Evolutionary conservation across 1,140 invertebrate species (phyloP).

Genomic region (Anadara kagoshimensis): DNA sequence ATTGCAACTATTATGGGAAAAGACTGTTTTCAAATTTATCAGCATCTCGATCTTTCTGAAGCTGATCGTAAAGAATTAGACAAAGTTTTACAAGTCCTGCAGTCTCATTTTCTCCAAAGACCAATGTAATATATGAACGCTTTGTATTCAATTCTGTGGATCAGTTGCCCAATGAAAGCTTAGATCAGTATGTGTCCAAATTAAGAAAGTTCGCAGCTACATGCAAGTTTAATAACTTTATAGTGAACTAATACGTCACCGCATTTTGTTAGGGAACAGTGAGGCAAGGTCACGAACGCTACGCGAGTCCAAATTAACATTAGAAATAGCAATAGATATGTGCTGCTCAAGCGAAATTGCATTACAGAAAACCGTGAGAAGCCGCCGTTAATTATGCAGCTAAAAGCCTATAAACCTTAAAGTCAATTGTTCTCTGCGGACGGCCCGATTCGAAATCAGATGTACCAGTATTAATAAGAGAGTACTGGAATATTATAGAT

Average conservation of each 20-base stretch:
- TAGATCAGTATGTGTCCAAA: conserved; percentile 10
- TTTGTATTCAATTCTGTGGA: too few species aligned
- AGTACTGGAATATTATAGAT: conserved; percentile 37
- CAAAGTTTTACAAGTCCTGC: too few species aligned
- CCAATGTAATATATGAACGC: too few species aligned
- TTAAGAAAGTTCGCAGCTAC: conserved; percentile 15
- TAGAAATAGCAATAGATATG: conserved; percentile 15
- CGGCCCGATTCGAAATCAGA: conserved; percentile 27
- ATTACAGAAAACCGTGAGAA: not conserved
- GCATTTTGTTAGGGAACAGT: conserved; percentile 21
- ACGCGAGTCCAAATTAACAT: conserved; percentile 14
- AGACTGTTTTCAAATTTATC: too few species aligned
- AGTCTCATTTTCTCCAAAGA: too few species aligned
- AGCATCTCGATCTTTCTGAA: too few species aligned
- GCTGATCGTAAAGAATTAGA: too few species aligned
- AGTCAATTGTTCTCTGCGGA: conserved; percentile 17
- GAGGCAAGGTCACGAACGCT: conserved; percentile 11
- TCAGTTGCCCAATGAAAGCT: too few species aligned
- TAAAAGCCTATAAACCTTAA: conserved; percentile 14
- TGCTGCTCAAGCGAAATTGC: conserved; percentile 12
- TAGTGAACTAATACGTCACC: conserved; percentile 26
- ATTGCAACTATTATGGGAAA: too few species aligned
- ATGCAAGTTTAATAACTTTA: conserved; percentile 27
- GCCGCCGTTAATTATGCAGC: not conserved
- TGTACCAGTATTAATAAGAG: conserved; percentile 16